Evolutionary conservation across 1,140 invertebrate genomes (phyloP).

Genomic region (Trachelipus rathkii): DNA sequence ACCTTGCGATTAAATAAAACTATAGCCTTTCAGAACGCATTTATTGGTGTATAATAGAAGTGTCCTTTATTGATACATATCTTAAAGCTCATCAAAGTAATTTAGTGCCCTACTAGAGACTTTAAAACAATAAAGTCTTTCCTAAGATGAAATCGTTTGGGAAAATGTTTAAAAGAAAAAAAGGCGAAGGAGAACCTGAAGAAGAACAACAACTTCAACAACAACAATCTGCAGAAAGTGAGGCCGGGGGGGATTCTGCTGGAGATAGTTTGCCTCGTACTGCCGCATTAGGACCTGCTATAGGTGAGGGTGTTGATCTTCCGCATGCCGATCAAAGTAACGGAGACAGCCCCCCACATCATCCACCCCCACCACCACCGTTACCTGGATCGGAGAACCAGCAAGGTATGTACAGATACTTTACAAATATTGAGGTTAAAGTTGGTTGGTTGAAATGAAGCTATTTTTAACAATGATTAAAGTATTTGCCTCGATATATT

Average conservation of each 20-base stretch:
- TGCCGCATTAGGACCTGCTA: conserved; percentile 27
- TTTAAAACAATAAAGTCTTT: neutral
- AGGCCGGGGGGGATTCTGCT: conserved; percentile 29
- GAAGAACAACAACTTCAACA: conserved; percentile 36
- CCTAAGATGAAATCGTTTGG: conserved; percentile 34
- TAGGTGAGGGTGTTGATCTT: conserved; percentile 33
- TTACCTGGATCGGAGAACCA: conserved; percentile 31
- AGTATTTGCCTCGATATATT: too few relatives aligned
- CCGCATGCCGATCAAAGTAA: conserved; percentile 34
- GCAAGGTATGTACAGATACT: conserved; percentile 22
- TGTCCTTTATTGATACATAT: neutral
- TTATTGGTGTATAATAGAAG: neutral
- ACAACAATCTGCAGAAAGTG: conserved; percentile 37
- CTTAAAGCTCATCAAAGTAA: too few relatives aligned
- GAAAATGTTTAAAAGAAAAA: conserved; percentile 38
- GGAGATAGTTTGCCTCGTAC: conserved; percentile 19
- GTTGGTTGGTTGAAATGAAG: too few relatives aligned
- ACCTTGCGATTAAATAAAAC: too few relatives aligned
- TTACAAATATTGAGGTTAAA: too few relatives aligned
- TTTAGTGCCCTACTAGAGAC: neutral
- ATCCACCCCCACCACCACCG: conserved; percentile 35
- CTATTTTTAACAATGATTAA: too few relatives aligned
- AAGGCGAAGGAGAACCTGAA: conserved; percentile 33
- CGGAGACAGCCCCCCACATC: conserved; percentile 36
- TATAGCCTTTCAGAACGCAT: too few relatives aligned